These are phyloP conservation scores for Dicentrarchus labrax DNA, from an alignment of 2,113 vertebrate genomes.

Conservation along the genomic window DNA sequence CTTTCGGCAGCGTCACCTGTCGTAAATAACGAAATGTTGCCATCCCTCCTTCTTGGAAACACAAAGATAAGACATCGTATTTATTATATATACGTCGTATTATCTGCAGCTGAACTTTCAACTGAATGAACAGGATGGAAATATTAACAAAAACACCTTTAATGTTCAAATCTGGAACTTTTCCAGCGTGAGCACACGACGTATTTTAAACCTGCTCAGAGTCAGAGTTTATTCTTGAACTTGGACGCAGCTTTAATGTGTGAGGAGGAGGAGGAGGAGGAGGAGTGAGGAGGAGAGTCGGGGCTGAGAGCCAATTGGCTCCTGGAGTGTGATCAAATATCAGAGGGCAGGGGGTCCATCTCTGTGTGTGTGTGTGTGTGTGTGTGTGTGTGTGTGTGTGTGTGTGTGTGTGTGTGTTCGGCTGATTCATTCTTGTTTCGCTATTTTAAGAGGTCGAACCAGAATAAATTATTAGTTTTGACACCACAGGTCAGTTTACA, in stretches of 20 bases:
- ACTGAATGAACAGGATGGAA: too few relatives aligned
- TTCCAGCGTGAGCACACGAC: neutral
- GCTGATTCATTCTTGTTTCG: neutral
- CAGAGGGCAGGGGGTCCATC: slow-evolving; percentile 17
- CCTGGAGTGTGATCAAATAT: neutral
- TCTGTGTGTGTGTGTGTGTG: neutral
- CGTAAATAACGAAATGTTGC: neutral
- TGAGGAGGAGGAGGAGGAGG: neutral
- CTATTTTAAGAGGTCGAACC: neutral
- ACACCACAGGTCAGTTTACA: neutral
- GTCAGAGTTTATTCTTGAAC: neutral
- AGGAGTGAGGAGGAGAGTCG: neutral
- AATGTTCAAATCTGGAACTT: too few relatives aligned
- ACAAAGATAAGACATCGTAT: too few relatives aligned
- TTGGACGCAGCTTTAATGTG: neutral
- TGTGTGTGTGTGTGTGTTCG: neutral
- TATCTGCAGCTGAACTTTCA: too few relatives aligned
- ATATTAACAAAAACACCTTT: too few relatives aligned
- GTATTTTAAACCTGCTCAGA: neutral
- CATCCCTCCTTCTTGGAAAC: neutral
- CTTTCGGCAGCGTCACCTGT: neutral
- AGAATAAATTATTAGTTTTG: neutral
- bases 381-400: slow-evolving; percentile 21
- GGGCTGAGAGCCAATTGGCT: neutral
- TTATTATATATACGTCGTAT: too few relatives aligned